Evolutionary conservation across 2,888 invertebrate genomes (phyloP).

Genomic region (Labia minor): DNA sequence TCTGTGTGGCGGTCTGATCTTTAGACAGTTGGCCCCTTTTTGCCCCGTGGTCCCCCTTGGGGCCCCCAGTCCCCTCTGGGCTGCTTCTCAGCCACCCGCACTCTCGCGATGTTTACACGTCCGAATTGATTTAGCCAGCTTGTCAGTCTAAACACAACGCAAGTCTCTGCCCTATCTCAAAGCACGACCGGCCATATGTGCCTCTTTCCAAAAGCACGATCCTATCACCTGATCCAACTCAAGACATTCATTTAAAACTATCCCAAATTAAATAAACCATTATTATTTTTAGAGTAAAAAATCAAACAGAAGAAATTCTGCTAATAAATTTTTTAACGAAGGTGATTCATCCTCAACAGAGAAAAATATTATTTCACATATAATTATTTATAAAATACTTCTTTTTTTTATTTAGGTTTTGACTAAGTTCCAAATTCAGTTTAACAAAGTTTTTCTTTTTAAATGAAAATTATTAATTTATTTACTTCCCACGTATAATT

Average conservation of each 20-base stretch:
- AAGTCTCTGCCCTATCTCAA: background rate
- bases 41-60: background rate
- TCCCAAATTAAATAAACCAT: too few species aligned
- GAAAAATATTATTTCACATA: slow-evolving; percentile 8
- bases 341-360: background rate
- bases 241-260: too few species aligned
- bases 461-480: too few species aligned
- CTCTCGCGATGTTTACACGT: background rate
- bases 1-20: background rate
- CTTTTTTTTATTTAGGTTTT: slow-evolving; percentile 3
- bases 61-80: background rate
- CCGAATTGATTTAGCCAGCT: slow-evolving; percentile 1
- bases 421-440: background rate
- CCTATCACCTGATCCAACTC: too few species aligned
- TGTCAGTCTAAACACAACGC: background rate
- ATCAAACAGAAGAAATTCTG: background rate
- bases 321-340: background rate
- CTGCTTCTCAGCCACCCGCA: background rate
- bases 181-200: background rate
- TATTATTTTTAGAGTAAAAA: background rate
- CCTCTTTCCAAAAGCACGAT: background rate
- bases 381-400: slow-evolving; percentile 1
- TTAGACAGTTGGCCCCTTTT: background rate
- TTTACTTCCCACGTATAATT: too few species aligned
- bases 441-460: background rate